Evolutionary conservation across 23 tunicate genomes (phyloP).

Genomic region (Styela clava): DNA sequence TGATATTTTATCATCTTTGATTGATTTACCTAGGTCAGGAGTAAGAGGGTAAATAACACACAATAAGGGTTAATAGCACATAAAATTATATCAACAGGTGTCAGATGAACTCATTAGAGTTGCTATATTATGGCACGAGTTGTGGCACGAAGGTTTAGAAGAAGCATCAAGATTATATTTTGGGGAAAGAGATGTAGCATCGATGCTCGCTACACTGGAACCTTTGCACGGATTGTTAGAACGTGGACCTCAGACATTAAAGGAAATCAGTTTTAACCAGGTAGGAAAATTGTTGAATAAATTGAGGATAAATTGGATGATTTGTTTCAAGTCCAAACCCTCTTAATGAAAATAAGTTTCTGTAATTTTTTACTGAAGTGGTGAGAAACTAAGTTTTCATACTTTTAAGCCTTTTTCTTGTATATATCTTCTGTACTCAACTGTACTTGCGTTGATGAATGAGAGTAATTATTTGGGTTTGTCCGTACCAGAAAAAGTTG

Average conservation of each 20-base stretch:
- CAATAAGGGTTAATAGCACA: too few relatives aligned
- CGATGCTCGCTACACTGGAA: slow-evolving; percentile 78
- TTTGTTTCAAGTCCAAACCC: background rate
- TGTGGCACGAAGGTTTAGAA: slow-evolving; percentile 97
- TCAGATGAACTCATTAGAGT: slow-evolving; percentile 92
- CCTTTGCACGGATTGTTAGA: slow-evolving; percentile 73
- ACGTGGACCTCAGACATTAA: slow-evolving; percentile 61
- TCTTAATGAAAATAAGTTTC: background rate
- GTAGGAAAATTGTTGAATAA: slow-evolving; percentile 16
- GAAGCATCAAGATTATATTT: slow-evolving; percentile 89
- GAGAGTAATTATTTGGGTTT: too few relatives aligned
- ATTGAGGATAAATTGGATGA: background rate
- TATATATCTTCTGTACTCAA: too few relatives aligned
- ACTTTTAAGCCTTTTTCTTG: background rate
- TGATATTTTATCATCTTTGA: too few relatives aligned
- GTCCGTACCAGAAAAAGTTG: too few relatives aligned
- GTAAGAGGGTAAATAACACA: too few relatives aligned
- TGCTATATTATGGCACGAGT: slow-evolving; percentile 95
- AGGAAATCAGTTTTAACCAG: slow-evolving; percentile 84
- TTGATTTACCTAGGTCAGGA: too few relatives aligned
- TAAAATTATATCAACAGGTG: too few relatives aligned
- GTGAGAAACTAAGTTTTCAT: background rate
- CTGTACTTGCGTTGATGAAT: too few relatives aligned
- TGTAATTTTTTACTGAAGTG: background rate
- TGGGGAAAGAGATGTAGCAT: slow-evolving; percentile 66